These are phyloP conservation scores for Metopia argyrocephala DNA, from an alignment of 2,888 invertebrate genomes.

Conservation along the genomic window DNA sequence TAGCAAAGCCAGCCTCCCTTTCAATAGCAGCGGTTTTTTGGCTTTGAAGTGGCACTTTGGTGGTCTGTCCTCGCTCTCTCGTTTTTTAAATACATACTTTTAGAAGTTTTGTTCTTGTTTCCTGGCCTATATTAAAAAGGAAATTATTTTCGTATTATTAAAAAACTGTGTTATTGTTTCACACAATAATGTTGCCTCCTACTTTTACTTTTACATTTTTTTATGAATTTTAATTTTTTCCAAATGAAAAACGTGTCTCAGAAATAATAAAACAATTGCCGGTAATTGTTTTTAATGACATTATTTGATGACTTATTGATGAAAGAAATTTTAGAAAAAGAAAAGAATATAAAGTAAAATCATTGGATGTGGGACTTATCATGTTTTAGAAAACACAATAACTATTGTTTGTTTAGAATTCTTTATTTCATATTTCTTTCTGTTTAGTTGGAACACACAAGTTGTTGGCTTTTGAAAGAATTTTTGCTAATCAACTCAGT, in stretches of 20 bases:
- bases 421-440: background rate
- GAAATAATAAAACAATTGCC: slow-evolving; percentile 69
- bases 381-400: too few relatives aligned
- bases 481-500: too few relatives aligned
- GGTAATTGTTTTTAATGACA: slow-evolving; percentile 75
- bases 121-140: slow-evolving; percentile 54
- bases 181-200: slow-evolving; percentile 32
- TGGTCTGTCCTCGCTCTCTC: slow-evolving; percentile 18
- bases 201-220: background rate
- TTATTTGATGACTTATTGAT: slow-evolving; percentile 61
- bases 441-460: slow-evolving; percentile 7
- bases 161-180: slow-evolving; percentile 65
- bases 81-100: background rate
- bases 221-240: background rate
- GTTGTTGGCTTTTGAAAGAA: background rate
- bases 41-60: slow-evolving; percentile 57
- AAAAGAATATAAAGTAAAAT: background rate
- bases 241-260: slow-evolving; percentile 63
- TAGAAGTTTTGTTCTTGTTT: background rate
- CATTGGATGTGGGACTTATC: background rate
- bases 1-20: slow-evolving; percentile 46
- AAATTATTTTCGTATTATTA: slow-evolving; percentile 76
- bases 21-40: slow-evolving; percentile 27
- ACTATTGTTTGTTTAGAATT: background rate
- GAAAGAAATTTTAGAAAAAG: slow-evolving; percentile 13